Base-by-base conservation (phyloP, 2,888 invertebrate genomes). In the Myopa testacea region DNA sequence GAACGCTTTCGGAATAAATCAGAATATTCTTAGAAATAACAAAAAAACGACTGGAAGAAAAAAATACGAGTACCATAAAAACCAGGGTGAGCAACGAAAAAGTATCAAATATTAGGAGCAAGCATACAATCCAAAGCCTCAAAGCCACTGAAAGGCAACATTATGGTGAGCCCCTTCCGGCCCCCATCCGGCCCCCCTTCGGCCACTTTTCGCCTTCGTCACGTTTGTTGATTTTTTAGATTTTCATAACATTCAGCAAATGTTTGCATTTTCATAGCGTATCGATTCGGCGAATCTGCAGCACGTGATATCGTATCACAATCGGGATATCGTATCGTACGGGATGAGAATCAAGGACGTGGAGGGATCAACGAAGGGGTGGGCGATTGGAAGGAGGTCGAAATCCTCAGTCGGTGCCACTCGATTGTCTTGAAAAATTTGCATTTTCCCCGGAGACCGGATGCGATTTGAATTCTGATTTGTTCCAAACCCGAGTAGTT, bases 391-490 rank as follows among this genome's bases (percentile, higher is more conserved):
- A 26, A 62, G 10, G 34, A 62, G 26, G 62, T 26, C 26, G 62
- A 60, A 60, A 14, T 19, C 1, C 10, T 55, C 12, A 58, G 19
- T n/a, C 72, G 72, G 60, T 72, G 72, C 62, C 62, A 26, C 62
- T 73, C 62, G n/a, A 19, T n/a, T 34, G 70, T 62, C 62, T 62
- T 8, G 52, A 26, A 14, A 34, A 62, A 73, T 73, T 73, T 73
- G 62, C 73, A 73, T 73, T 62, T 73, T 26, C 45, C 14, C 62
- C 73, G 26, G 62, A 62, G 62, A 62, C 75, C 26, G 67, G 67
- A 75, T 75, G 75, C 67, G 75, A 67, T 75, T 75, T 75, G 75
- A 67, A 75, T 75, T 75, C 67, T 58, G 75, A 75, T 74, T 40
- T 50, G 63, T 8, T 60, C n/a, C n/a, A 38, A 71, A 60, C 60